phyloP scores from a whole-genome alignment of 2,888 invertebrate species.

The Parascotia fuliginaria region DNA sequence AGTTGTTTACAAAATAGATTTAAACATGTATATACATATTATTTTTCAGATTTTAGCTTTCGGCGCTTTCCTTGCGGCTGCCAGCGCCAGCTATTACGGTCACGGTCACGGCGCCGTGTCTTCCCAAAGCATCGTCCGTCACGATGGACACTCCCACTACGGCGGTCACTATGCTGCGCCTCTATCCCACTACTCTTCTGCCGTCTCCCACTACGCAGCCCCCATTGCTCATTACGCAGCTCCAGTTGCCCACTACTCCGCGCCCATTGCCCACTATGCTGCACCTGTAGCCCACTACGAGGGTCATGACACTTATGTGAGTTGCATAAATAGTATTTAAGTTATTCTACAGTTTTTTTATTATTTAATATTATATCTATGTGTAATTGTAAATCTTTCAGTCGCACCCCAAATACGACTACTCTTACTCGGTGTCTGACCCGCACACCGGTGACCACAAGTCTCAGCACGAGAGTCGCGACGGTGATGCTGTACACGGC shows the following conservation, averaged over 20 bases:
- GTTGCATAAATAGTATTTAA: too few relatives aligned
- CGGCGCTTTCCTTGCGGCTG: constrained; percentile 69
- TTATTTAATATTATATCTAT: background rate
- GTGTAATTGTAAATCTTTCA: background rate
- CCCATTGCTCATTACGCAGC: constrained; percentile 39
- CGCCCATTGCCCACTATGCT: constrained; percentile 43
- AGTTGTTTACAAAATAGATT: too few relatives aligned
- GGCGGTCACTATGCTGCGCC: constrained; percentile 44
- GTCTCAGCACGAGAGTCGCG: constrained; percentile 72
- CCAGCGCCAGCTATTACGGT: constrained; percentile 69
- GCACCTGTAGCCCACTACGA: constrained; percentile 47
- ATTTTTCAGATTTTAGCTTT: constrained; percentile 70
- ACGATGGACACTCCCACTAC: constrained; percentile 60
- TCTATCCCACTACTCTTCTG: constrained; percentile 35
- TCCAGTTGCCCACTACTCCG: too few relatives aligned
- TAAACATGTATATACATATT: too few relatives aligned
- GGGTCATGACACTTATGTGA: constrained; percentile 41
- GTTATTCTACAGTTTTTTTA: background rate
- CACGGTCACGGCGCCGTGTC: constrained; percentile 60
- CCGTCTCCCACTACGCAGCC: constrained; percentile 36
- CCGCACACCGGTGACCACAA: constrained; percentile 80
- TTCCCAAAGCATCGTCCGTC: constrained; percentile 69
- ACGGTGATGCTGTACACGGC: constrained; percentile 77
- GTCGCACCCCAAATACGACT: constrained; percentile 52
- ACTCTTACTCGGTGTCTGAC: constrained; percentile 76